Evolutionary conservation across 2,797 vertebrate species (phyloP), one percentile per base, ranked within the genome.

Genomic region (Acanthurus lineatus): DNA sequence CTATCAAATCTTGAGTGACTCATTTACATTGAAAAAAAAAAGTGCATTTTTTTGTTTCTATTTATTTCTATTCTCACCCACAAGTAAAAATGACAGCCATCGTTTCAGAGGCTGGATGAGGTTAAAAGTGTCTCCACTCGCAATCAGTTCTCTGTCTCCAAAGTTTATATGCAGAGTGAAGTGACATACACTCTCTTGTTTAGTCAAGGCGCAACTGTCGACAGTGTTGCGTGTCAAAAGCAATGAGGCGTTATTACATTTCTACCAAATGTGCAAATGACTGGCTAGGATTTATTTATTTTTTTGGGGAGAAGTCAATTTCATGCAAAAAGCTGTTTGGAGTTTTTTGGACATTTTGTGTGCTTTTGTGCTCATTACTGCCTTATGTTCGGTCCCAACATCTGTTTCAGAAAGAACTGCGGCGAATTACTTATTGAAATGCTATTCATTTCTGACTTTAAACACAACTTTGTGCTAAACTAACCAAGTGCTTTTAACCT

Each of bases 1-100:
- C 73, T 68, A 51, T 85, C 42, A 28, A 28, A 56, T 67, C 71
- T 77, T 77, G 56, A 89, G 78, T 80, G 69, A 80, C 32, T 83
- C 60, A 77, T 89, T 88, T 84, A 63, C 53, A 79, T 80, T 25
- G 25, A 25, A 3, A 25, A 25, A 25, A 25, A 25, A 75, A 82
- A 64, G 25, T 25, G 28, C n/a, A 9, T 72, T 25, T 72, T 25
- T 75, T 72, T 20, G 61, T 57, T 77, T 58, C 5, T 58, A 9
- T 73, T 65, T 60, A 49, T 73, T 76, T 68, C 20, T 44, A 3
- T 63, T 83, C 58, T 56, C 61, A 54, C 42, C 51, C 78, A 20
- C 52, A 35, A 54, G 32, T 47, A 45, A 56, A 56, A 77, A 69
- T 68, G 49, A 20, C 47, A 52, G 20, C 19, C 15, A 20, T 65